These are phyloP conservation scores for Bufo bufo DNA, from an alignment of 2,113 vertebrate species.

Conservation along the genomic window DNA sequence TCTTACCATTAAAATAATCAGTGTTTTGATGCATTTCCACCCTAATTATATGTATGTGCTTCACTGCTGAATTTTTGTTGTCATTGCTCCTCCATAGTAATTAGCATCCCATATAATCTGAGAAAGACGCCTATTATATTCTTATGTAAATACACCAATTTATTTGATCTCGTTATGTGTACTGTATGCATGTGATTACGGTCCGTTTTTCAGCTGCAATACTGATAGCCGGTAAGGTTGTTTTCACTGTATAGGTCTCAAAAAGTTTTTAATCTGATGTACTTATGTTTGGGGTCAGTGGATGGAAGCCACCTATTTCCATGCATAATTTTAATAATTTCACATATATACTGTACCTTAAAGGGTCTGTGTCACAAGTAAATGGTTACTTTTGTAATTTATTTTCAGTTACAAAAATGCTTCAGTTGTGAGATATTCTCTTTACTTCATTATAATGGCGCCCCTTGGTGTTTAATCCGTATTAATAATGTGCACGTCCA, in stretches of 20 bases:
- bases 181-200: too few species aligned
- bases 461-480: too few species aligned
- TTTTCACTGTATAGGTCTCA: too few species aligned
- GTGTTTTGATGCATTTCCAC: constrained; percentile 31
- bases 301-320: background rate
- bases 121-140: constrained; percentile 24
- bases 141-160: constrained; percentile 30
- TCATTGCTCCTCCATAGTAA: constrained; percentile 37
- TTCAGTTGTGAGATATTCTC: too few species aligned
- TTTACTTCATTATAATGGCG: too few species aligned
- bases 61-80: constrained; percentile 32
- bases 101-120: constrained; percentile 35
- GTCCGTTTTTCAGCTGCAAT: background rate
- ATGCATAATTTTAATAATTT: too few species aligned
- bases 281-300: background rate
- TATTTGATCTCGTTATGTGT: background rate
- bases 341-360: too few species aligned
- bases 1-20: constrained; percentile 46
- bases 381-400: too few species aligned
- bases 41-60: constrained; percentile 50
- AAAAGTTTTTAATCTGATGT: background rate
- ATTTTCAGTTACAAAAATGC: too few species aligned
- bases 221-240: too few species aligned
- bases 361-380: too few species aligned
- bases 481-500: too few species aligned